These are phyloP conservation scores for Tetrax tetrax DNA, from an alignment of 2,113 vertebrate species.

Conservation along the genomic window DNA sequence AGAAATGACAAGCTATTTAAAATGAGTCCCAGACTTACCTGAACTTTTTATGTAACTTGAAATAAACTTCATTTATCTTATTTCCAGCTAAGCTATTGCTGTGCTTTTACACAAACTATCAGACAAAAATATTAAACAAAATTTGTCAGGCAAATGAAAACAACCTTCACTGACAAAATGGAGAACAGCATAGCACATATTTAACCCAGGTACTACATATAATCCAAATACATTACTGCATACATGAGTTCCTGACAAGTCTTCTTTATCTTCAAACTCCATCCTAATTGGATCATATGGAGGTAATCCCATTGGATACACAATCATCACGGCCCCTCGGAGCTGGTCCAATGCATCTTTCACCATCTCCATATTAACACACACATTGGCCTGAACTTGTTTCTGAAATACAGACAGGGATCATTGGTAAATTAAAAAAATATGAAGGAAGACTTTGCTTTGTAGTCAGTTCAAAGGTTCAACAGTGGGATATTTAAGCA, in stretches of 20 bases:
- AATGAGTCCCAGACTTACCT: not conserved
- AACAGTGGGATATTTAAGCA: not conserved
- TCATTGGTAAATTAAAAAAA: not conserved
- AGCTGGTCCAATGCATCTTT: slow-evolving; percentile 90
- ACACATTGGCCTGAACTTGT: slow-evolving; percentile 88
- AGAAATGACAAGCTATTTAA: not conserved
- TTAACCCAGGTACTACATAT: not conserved
- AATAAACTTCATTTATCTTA: not conserved
- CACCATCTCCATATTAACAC: slow-evolving; percentile 85
- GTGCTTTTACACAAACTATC: not conserved
- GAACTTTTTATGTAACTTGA: not conserved
- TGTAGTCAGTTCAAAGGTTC: not conserved
- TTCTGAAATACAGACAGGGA: slow-evolving; percentile 76
- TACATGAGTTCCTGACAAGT: slow-evolving; percentile 90
- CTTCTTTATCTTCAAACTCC: slow-evolving; percentile 92
- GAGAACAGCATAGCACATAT: not conserved
- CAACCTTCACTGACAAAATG: not conserved
- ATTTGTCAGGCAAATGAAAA: not conserved
- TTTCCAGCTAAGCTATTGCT: not conserved
- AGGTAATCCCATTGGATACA: slow-evolving; percentile 96
- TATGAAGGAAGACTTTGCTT: not conserved
- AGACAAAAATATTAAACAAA: not conserved
- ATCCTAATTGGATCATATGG: slow-evolving; percentile 91
- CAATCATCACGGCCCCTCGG: slow-evolving; percentile 91
- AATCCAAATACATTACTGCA: not conserved